Evolutionary conservation across 2,888 invertebrate species (phyloP).

Genomic region (Heteropelma amictum): DNA sequence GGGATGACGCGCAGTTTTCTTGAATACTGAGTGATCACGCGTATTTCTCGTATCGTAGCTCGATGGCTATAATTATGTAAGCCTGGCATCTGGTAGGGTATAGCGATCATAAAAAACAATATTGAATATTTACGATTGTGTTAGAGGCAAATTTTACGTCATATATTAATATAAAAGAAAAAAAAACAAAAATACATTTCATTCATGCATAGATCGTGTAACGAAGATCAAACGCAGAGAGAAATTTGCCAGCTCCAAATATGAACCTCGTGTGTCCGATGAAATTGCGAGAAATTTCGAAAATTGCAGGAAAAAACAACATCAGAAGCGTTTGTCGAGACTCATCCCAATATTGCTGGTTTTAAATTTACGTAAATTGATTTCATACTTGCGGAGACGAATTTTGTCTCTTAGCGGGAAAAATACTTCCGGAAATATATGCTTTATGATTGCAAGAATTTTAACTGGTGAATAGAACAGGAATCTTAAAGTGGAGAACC

Average conservation of each 20-base stretch:
- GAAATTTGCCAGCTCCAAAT: slow-evolving; percentile 17
- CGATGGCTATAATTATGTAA: slow-evolving; percentile 58
- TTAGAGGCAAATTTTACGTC: slow-evolving; percentile 53
- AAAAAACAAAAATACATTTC: slow-evolving; percentile 19
- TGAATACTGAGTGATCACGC: slow-evolving; percentile 57
- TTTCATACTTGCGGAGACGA: too few relatives aligned
- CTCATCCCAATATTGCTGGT: too few relatives aligned
- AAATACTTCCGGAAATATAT: too few relatives aligned
- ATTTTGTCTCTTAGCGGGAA: too few relatives aligned
- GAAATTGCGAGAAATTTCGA: background rate
- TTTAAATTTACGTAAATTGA: too few relatives aligned
- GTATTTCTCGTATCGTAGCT: slow-evolving; percentile 57
- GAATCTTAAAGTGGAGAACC: too few relatives aligned
- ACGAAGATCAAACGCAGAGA: slow-evolving; percentile 11
- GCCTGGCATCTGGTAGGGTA: slow-evolving; percentile 57
- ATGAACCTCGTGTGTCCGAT: slow-evolving; percentile 15
- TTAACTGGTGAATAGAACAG: too few relatives aligned
- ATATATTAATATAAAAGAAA: slow-evolving; percentile 3
- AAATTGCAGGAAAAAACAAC: background rate
- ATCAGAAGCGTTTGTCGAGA: too few relatives aligned
- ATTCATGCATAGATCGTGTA: slow-evolving; percentile 49
- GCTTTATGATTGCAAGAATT: too few relatives aligned
- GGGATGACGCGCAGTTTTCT: slow-evolving; percentile 39
- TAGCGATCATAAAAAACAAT: slow-evolving; percentile 50
- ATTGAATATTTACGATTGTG: slow-evolving; percentile 55